Evolutionary conservation across 2,113 vertebrate species (phyloP).

Genomic region (Stegostoma tigrinum): DNA sequence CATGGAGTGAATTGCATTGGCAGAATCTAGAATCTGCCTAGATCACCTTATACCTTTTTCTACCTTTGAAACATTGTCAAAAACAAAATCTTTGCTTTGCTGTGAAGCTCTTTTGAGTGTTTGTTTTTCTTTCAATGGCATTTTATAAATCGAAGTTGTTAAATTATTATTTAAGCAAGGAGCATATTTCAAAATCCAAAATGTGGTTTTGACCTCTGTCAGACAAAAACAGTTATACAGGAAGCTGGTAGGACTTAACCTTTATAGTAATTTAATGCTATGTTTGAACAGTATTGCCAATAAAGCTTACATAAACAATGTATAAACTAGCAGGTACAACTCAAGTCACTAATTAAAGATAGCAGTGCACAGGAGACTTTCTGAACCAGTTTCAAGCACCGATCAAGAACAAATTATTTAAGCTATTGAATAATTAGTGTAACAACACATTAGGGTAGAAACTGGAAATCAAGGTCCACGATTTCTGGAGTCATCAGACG

Average conservation of each 20-base stretch:
- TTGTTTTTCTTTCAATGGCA: not conserved
- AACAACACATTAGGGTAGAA: not conserved
- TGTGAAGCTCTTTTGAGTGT: not conserved
- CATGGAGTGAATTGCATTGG: too few species aligned
- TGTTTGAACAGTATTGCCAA: not conserved
- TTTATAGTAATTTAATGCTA: not conserved
- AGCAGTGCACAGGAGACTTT: not conserved
- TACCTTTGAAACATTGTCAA: not conserved
- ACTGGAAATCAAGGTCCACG: too few species aligned
- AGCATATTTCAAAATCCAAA: not conserved
- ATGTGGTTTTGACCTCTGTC: not conserved
- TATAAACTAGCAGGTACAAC: not conserved
- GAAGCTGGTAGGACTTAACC: not conserved
- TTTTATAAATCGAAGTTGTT: not conserved
- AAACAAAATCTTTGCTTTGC: not conserved
- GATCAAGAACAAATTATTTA: not conserved
- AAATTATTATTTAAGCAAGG: not conserved
- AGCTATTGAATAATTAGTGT: not conserved
- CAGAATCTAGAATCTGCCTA: not conserved
- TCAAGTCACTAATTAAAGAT: not conserved
- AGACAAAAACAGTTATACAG: not conserved
- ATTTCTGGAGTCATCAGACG: too few species aligned
- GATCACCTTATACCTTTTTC: not conserved
- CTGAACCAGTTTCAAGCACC: not conserved
- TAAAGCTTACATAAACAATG: not conserved